These are phyloP conservation scores for Gymnothorax reevesii DNA, from an alignment of 2,797 vertebrate species.

Conservation along the genomic window DNA sequence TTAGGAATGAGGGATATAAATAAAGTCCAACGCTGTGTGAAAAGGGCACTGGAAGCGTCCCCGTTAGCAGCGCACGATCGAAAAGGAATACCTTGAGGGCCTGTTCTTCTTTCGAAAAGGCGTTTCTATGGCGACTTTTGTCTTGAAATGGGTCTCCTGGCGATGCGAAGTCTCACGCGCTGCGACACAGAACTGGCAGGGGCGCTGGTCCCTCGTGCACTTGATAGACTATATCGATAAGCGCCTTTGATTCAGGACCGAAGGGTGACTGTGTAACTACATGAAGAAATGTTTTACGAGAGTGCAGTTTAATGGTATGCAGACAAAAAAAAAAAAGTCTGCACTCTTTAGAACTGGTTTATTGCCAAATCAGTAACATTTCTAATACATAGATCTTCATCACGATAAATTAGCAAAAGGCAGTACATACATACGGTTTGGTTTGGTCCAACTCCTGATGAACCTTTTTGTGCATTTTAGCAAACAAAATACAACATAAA, in stretches of 20 bases:
- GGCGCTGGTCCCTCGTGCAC: neutral
- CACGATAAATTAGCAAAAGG: no score
- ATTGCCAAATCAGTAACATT: no score
- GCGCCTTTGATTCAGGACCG: neutral
- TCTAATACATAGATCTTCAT: no score
- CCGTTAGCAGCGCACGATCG: neutral
- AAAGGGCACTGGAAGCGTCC: neutral
- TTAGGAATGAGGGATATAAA: neutral
- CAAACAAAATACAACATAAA: no score
- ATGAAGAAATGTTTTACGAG: no score
- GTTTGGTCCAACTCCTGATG: no score
- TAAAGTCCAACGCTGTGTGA: neutral
- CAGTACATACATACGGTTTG: no score
- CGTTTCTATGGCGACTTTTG: constrained; percentile 1
- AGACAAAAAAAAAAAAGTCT: no score
- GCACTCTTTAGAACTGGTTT: no score
- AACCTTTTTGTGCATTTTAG: no score
- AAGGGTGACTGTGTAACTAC: no score
- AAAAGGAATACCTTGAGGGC: neutral
- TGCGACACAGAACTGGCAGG: neutral
- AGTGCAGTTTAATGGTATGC: no score
- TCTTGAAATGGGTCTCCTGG: neutral
- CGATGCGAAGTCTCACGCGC: neutral
- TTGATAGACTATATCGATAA: neutral
- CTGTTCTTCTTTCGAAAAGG: neutral